Evolutionary conservation across 2,888 invertebrate genomes (phyloP).

Genomic region (Plebejus anna): DNA sequence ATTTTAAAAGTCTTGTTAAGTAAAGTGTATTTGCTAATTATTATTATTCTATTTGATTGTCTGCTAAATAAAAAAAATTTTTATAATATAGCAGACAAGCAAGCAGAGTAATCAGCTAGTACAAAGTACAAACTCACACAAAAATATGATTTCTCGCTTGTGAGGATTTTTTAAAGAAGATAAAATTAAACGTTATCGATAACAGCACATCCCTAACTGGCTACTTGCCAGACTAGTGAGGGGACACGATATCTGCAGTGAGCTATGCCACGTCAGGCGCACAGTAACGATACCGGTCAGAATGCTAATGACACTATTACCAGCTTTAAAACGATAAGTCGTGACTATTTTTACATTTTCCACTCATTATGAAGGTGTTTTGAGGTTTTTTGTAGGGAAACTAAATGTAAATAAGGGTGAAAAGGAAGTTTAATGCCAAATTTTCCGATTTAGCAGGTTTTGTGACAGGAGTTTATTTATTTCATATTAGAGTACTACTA

Average conservation of each 20-base stretch:
- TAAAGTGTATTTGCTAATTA: too few relatives aligned
- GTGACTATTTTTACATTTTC: conserved; percentile 12
- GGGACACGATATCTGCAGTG: conserved; percentile 38
- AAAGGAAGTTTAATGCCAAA: too few relatives aligned
- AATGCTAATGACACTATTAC: conserved; percentile 30
- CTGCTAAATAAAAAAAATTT: too few relatives aligned
- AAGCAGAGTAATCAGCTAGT: neutral
- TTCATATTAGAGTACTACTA: too few relatives aligned
- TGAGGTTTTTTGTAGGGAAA: neutral
- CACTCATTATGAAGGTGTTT: neutral
- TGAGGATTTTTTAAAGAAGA: neutral
- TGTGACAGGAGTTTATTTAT: too few relatives aligned
- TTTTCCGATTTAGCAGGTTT: too few relatives aligned
- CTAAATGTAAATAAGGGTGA: neutral
- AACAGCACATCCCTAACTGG: conserved; percentile 32
- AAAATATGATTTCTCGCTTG: too few relatives aligned
- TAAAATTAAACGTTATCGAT: neutral
- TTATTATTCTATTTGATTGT: too few relatives aligned
- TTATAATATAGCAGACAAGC: neutral
- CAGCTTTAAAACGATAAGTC: conserved; percentile 29
- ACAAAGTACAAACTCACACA: too few relatives aligned
- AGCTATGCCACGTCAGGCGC: conserved; percentile 33
- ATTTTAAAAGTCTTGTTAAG: too few relatives aligned
- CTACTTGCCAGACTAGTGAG: conserved; percentile 39
- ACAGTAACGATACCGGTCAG: conserved; percentile 33